These are phyloP conservation scores for Anser brachyrhynchus DNA, from an alignment of 2,113 vertebrate species.

Conservation along the genomic window DNA sequence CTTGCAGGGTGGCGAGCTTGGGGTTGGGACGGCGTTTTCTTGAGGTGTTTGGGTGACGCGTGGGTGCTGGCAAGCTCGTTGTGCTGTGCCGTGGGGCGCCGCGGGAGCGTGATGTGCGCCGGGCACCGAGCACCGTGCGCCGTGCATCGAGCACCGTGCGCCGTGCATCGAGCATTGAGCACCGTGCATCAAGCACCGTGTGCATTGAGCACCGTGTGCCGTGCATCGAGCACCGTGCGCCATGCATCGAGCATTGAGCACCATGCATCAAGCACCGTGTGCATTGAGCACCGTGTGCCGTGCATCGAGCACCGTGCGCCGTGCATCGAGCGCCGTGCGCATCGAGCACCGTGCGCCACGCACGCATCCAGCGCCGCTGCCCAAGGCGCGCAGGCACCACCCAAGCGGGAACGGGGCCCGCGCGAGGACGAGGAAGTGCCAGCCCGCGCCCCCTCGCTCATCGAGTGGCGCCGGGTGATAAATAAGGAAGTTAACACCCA, in stretches of 20 bases:
- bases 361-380: not conserved
- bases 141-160: not conserved
- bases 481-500: conserved; percentile 70
- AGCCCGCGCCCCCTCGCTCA: not conserved
- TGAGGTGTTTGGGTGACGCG: not conserved
- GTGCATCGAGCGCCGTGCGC: accelerated
- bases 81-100: not conserved
- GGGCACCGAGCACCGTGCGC: accelerated
- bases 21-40: not conserved
- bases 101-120: not conserved
- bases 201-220: accelerated
- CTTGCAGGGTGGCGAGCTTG: accelerated
- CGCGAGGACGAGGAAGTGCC: not conserved
- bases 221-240: accelerated
- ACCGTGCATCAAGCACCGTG: accelerated
- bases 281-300: accelerated
- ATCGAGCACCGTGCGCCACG: accelerated
- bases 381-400: not conserved
- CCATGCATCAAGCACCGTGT: accelerated
- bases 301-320: no score
- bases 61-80: not conserved
- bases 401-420: not conserved
- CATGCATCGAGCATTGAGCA: no score
- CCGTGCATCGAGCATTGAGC: not conserved
- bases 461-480: conserved; percentile 62